A percentile compares a stretch with the other conserved stretches of the same genome.
Conservation (phyloP, 2,113 vertebrate species). For the Brachypodius melanocephalos region DNA sequence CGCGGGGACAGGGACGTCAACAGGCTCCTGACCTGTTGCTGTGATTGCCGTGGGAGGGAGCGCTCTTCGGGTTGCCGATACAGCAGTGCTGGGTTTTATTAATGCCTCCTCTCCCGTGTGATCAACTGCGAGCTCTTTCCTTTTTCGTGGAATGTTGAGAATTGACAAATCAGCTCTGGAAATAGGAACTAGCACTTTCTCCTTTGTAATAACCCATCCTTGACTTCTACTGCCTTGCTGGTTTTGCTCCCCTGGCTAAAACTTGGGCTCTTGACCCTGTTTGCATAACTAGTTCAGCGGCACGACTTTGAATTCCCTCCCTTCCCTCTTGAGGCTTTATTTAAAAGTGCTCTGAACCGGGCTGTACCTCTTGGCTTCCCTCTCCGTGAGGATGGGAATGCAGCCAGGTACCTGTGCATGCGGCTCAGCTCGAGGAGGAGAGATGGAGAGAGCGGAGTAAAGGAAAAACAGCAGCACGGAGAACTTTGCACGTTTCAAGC, state of each 20-base stretch:
- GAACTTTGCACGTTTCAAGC: not conserved
- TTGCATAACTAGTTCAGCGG: not conserved
- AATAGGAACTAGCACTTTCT: not conserved
- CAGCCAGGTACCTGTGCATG: not conserved
- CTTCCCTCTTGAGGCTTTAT: not conserved
- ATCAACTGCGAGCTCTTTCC: not conserved
- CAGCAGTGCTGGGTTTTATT: not conserved
- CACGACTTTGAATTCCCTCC: not conserved
- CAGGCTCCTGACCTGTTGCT: slow-evolving; percentile 58
- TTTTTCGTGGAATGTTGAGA: not conserved
- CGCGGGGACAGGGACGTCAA: not conserved
- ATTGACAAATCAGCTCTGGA: not conserved
- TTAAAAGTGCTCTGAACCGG: not conserved
- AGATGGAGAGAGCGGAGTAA: not conserved
- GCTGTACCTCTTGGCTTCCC: not conserved
- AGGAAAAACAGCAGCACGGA: not conserved
- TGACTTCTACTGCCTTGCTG: not conserved
- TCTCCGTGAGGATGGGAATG: not conserved
- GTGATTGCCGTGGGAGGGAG: not conserved
- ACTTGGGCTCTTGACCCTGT: not conserved
- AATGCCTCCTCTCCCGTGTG: not conserved
- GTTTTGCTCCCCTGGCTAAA: not conserved
- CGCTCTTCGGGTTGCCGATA: not conserved
- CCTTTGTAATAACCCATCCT: not conserved
- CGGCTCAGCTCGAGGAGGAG: fast-evolving